These are phyloP conservation scores for Eustalomyia histrio DNA, from an alignment of 2,888 invertebrate species.

Conservation along the genomic window DNA sequence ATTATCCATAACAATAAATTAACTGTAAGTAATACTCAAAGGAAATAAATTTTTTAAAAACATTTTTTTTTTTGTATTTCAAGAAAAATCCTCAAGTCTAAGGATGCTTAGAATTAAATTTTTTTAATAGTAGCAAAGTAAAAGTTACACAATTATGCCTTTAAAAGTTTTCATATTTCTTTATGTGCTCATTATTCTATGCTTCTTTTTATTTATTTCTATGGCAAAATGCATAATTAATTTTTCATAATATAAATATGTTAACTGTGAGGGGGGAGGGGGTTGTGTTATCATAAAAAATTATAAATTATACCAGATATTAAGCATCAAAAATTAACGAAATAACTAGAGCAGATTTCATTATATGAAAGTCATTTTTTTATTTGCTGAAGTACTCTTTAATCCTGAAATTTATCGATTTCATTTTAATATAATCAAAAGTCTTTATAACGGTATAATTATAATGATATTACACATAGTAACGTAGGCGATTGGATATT, in stretches of 20 bases:
- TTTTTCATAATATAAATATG: slow-evolving; percentile 29
- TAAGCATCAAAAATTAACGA: slow-evolving; percentile 4
- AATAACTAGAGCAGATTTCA: background rate
- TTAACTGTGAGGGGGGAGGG: too few species aligned
- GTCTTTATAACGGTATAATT: background rate
- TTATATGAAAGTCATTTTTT: background rate
- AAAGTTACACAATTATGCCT: background rate
- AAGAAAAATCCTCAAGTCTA: background rate
- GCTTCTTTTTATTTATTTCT: background rate
- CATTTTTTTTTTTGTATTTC: background rate
- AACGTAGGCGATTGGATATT: background rate
- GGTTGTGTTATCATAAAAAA: slow-evolving; percentile 25
- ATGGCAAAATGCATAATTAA: slow-evolving; percentile 47
- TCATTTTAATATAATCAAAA: slow-evolving; percentile 21
- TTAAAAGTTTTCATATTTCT: background rate
- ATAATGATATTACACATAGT: background rate
- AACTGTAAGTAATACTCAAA: slow-evolving; percentile 13
- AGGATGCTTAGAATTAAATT: background rate
- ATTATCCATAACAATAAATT: slow-evolving; percentile 2
- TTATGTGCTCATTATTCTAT: background rate
- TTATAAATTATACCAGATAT: slow-evolving; percentile 34
- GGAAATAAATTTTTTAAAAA: background rate
- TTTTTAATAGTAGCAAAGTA: background rate
- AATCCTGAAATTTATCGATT: slow-evolving; percentile 56
- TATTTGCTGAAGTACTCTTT: slow-evolving; percentile 15